These are phyloP conservation scores for Pyrochroa serraticornis DNA, from an alignment of 2,888 invertebrate genomes.

Conservation along the genomic window DNA sequence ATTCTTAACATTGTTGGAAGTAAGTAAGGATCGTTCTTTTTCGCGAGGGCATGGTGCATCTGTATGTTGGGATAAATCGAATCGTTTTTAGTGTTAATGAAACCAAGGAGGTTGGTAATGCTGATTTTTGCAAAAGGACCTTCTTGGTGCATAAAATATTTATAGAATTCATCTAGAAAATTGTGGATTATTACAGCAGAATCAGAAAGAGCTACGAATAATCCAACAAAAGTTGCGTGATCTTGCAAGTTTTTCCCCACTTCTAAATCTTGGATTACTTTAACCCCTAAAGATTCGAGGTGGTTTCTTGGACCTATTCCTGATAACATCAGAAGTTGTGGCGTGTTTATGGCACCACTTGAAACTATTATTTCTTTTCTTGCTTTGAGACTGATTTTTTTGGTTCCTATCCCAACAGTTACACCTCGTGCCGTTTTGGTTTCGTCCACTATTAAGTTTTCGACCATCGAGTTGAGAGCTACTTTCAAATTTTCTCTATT, in stretches of 20 bases:
- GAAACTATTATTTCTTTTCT: constrained; percentile 68
- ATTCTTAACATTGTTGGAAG: constrained; percentile 21
- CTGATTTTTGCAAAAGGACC: constrained; percentile 60
- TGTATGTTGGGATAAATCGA: constrained; percentile 62
- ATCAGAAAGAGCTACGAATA: constrained; percentile 28
- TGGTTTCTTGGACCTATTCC: constrained; percentile 66
- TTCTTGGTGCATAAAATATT: constrained; percentile 60
- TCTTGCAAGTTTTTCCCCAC: constrained; percentile 66
- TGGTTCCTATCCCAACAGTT: constrained; percentile 51
- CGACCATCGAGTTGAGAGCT: constrained; percentile 63
- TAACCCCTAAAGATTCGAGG: constrained; percentile 58
- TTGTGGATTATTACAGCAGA: constrained; percentile 10
- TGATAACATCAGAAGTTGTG: constrained; percentile 72
- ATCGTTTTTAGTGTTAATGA: constrained; percentile 59
- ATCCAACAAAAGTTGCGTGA: constrained; percentile 57
- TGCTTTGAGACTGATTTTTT: constrained; percentile 51
- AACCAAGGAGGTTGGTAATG: constrained; percentile 59
- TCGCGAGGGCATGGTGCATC: constrained; percentile 36
- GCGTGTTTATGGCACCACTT: constrained; percentile 70
- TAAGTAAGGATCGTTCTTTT: constrained; percentile 45
- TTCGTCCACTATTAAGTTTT: constrained; percentile 63
- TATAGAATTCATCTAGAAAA: constrained; percentile 47
- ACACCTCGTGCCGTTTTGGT: constrained; percentile 59
- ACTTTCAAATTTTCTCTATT: constrained; percentile 66
- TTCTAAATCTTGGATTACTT: constrained; percentile 57